Evolutionary conservation across 53 echinoderm and acorn worm species (phyloP).

Genomic region (Holothuria leucospilota): DNA sequence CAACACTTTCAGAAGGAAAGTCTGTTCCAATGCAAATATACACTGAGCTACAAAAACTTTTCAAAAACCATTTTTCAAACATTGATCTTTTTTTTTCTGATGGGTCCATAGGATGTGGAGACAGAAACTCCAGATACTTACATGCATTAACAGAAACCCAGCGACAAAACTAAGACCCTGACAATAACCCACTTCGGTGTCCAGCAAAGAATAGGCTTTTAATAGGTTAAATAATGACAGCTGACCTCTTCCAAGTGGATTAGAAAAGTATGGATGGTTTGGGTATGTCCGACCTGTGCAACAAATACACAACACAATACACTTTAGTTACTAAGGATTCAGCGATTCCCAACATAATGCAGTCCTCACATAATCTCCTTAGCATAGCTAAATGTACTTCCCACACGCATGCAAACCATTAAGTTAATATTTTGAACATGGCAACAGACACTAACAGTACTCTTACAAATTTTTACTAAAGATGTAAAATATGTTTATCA

Average conservation of each 20-base stretch:
- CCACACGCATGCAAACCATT: too few relatives aligned
- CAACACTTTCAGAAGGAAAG: too few relatives aligned
- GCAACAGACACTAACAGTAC: too few relatives aligned
- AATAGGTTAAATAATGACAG: conserved; percentile 95
- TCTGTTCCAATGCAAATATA: too few relatives aligned
- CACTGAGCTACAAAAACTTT: not conserved
- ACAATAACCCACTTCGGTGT: conserved; percentile 94
- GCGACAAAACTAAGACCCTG: conserved; percentile 99
- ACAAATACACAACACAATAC: not conserved
- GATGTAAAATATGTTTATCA: too few relatives aligned
- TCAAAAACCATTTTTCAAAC: not conserved
- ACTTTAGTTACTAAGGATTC: too few relatives aligned
- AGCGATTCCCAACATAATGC: too few relatives aligned
- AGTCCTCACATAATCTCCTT: too few relatives aligned
- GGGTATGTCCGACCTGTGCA: conserved; percentile 93
- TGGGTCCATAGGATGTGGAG: not conserved
- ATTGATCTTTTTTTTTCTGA: too few relatives aligned
- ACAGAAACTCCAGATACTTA: conserved; percentile 49
- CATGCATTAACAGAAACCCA: conserved; percentile 96
- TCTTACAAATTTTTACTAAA: too few relatives aligned
- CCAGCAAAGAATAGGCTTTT: conserved; percentile 90
- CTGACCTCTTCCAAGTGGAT: conserved; percentile 94
- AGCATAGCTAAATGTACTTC: too few relatives aligned
- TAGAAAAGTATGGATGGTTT: conserved; percentile 90
- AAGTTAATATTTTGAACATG: too few relatives aligned